These are phyloP conservation scores for Acanthiza pusilla DNA, from an alignment of 2,797 vertebrate genomes.

Conservation along the genomic window DNA sequence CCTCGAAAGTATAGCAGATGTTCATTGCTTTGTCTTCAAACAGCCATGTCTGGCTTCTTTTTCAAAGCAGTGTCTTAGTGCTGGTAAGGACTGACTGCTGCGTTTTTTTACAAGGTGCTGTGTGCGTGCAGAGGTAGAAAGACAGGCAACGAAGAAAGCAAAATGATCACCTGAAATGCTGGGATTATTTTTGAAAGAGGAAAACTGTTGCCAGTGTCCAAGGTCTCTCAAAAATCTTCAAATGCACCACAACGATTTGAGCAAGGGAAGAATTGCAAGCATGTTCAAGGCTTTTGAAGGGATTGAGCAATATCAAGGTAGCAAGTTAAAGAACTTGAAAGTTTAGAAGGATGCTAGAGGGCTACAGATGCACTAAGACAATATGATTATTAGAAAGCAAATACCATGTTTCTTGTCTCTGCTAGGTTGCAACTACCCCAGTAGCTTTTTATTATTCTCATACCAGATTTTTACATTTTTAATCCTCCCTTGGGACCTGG, in stretches of 20 bases:
- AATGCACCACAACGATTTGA: not conserved
- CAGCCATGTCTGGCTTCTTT: slow-evolving; percentile 34
- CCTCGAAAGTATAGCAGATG: slow-evolving; percentile 61
- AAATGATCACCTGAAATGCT: slow-evolving; percentile 29
- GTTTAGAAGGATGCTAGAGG: not conserved
- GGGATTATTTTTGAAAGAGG: slow-evolving; percentile 14
- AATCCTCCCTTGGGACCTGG: not conserved
- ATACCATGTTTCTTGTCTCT: not conserved
- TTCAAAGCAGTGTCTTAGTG: not conserved
- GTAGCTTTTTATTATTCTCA: not conserved
- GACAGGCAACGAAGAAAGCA: not conserved
- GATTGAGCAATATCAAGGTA: not conserved
- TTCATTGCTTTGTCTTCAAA: slow-evolving; percentile 63
- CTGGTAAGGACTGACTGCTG: not conserved
- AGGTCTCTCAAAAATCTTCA: slow-evolving; percentile 9
- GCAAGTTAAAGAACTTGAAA: not conserved
- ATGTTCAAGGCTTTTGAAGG: not conserved
- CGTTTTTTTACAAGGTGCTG: not conserved
- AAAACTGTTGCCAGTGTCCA: not conserved
- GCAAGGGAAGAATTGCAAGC: not conserved
- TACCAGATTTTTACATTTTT: not conserved
- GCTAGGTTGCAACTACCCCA: not conserved
- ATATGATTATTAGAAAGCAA: not conserved
- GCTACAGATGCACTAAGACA: not conserved
- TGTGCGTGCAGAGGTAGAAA: not conserved